phyloP scores from a whole-genome alignment of 2,797 vertebrate species.

The Onychomys leucogaster region DNA sequence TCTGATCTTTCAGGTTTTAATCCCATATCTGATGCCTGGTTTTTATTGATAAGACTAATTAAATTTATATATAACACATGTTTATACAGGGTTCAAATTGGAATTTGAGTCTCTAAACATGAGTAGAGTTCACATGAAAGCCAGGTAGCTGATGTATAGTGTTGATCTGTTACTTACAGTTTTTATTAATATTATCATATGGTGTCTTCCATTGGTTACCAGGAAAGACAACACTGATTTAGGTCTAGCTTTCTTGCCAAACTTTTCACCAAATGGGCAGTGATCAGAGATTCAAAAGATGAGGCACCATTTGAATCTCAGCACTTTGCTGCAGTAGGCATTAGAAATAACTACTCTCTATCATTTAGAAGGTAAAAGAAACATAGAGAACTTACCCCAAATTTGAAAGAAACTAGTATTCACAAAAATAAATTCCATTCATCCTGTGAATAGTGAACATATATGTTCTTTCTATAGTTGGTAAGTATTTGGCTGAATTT shows the following conservation, averaged over 20 bases:
- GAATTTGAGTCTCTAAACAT: background rate
- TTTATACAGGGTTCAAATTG: background rate
- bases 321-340: background rate
- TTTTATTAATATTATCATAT: background rate
- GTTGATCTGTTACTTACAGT: background rate
- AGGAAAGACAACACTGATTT: background rate
- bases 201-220: background rate
- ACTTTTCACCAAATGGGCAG: background rate
- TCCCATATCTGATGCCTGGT: too few species aligned
- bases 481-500: background rate
- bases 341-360: background rate
- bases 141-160: background rate
- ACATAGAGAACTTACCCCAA: background rate
- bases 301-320: background rate
- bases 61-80: background rate
- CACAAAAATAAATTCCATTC: background rate
- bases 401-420: background rate
- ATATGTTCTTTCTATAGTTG: background rate
- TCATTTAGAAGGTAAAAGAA: background rate
- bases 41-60: too few species aligned
- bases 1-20: too few species aligned
- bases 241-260: background rate
- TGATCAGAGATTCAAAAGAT: background rate
- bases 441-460: background rate
- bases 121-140: background rate